These are phyloP conservation scores for Phainopepla nitens DNA, from an alignment of 2,113 vertebrate species.

Conservation along the genomic window DNA sequence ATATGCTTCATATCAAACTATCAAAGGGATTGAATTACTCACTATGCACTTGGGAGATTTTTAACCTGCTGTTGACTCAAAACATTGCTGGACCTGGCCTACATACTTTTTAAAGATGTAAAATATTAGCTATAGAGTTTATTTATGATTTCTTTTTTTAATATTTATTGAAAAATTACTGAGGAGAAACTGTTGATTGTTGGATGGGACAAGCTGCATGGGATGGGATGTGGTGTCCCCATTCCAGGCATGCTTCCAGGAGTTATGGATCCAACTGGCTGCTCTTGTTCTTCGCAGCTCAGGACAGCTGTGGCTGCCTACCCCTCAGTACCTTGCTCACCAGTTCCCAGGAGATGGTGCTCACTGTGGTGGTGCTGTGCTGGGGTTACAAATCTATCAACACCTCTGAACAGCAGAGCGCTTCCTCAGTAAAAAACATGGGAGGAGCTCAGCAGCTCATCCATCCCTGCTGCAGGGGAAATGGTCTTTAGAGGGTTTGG, in stretches of 20 bases:
- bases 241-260: neutral
- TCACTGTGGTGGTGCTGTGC: neutral
- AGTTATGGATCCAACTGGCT: neutral
- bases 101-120: rapidly evolving
- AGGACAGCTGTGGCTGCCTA: too few relatives aligned
- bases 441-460: neutral
- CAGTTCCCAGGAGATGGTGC: neutral
- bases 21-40: neutral
- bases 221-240: neutral
- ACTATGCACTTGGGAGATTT: neutral
- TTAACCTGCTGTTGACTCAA: rapidly evolving
- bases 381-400: neutral
- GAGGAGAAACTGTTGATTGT: neutral
- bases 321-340: neutral
- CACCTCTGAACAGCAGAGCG: rapidly evolving
- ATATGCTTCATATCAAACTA: neutral
- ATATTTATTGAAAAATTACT: neutral
- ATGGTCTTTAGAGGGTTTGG: neutral
- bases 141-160: neutral
- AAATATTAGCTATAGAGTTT: neutral
- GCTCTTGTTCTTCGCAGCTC: neutral
- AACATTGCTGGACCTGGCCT: neutral
- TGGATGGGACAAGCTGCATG: neutral
- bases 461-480: neutral
- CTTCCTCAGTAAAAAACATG: rapidly evolving